phyloP scores from a whole-genome alignment of 2,113 vertebrate species.

The Paedocypris sp. region DNA sequence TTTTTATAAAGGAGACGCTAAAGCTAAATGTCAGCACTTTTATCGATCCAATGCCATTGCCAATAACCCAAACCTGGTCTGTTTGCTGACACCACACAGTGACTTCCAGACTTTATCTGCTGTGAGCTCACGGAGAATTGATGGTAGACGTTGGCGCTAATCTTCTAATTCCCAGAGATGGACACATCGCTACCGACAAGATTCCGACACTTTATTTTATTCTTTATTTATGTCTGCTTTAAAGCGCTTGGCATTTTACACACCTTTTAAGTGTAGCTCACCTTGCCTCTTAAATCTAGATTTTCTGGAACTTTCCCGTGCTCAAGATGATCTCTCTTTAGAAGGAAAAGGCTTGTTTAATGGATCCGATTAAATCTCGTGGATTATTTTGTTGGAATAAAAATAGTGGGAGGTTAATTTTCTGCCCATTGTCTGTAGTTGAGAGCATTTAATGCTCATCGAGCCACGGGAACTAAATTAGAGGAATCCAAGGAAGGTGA shows the following conservation, averaged over 20 bases:
- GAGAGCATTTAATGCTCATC: no score
- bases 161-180: constrained; percentile 38
- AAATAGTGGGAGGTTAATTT: constrained; percentile 1
- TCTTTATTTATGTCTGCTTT: constrained; percentile 23
- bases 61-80: constrained; percentile 12
- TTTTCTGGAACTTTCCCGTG: constrained; percentile 9
- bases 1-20: not conserved
- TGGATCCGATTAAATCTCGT: constrained; percentile 1
- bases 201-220: constrained; percentile 20
- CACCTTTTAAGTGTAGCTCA: constrained; percentile 21
- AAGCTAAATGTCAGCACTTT: constrained; percentile 27
- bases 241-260: constrained; percentile 33
- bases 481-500: no score
- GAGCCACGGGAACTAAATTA: no score
- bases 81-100: constrained; percentile 9
- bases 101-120: constrained; percentile 29
- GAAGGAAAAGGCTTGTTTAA: constrained; percentile 1
- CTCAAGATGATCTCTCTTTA: not conserved
- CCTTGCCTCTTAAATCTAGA: constrained; percentile 26
- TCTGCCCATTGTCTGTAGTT: no score
- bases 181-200: constrained; percentile 8
- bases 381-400: constrained; percentile 18
- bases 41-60: constrained; percentile 21
- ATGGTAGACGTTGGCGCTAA: constrained; percentile 21
- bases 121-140: constrained; percentile 7